These are phyloP conservation scores for Oostethus manadensis DNA, from an alignment of 2,113 vertebrate species.

Conservation along the genomic window DNA sequence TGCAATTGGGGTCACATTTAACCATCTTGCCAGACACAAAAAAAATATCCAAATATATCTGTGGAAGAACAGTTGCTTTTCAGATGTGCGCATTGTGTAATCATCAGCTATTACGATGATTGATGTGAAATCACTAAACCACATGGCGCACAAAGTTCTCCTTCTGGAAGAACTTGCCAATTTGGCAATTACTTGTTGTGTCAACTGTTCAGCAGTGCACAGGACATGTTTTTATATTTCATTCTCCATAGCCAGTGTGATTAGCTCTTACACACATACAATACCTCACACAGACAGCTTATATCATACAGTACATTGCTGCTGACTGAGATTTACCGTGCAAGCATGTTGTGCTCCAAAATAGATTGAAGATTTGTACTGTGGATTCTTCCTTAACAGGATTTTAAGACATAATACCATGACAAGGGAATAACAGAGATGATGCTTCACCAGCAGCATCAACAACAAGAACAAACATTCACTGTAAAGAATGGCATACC, in stretches of 20 bases:
- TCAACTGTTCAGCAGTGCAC: conserved; percentile 25
- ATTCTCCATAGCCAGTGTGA: conserved; percentile 22
- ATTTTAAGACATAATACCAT: conserved; percentile 18
- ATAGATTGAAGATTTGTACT: conserved; percentile 26
- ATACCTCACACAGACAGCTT: conserved; percentile 23
- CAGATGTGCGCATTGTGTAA: neutral
- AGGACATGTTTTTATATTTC: neutral
- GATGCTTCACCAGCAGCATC: conserved; percentile 1
- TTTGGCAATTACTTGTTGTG: conserved; percentile 25
- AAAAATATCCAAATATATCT: neutral
- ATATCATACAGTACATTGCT: conserved; percentile 11
- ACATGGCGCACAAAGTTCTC: conserved; percentile 5
- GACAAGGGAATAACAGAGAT: conserved; percentile 5
- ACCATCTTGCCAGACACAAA: conserved; percentile 9
- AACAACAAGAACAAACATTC: neutral
- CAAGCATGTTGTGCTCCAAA: conserved; percentile 25
- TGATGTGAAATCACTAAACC: conserved; percentile 20
- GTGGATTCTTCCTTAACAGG: conserved; percentile 29
- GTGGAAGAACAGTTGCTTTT: conserved; percentile 9
- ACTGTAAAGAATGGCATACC: neutral
- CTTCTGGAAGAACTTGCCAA: conserved; percentile 30
- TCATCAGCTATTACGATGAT: neutral
- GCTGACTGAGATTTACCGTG: conserved; percentile 12
- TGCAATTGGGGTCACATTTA: conserved; percentile 14
- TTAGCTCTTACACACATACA: conserved; percentile 4